phyloP scores from a whole-genome alignment of 2,888 invertebrate genomes.

The Ctenicera cuprea region DNA sequence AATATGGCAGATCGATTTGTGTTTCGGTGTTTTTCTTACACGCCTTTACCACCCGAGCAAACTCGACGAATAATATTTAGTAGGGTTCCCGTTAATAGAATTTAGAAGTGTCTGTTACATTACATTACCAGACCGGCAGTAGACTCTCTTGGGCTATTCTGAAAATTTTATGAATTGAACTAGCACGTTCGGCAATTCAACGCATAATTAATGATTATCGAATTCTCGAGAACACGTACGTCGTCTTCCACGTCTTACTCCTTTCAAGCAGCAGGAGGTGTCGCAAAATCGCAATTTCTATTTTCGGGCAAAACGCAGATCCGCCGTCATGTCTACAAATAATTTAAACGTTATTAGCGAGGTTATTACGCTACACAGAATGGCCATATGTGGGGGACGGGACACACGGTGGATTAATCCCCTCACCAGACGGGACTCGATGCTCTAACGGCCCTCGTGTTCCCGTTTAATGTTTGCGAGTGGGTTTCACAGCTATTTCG shows the following conservation, averaged over 20 bases:
- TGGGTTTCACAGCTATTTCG: constrained; percentile 35
- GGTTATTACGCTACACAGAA: constrained; percentile 2
- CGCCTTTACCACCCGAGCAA: too few relatives aligned
- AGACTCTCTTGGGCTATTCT: constrained; percentile 2
- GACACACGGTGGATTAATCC: constrained; percentile 22
- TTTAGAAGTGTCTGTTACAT: constrained; percentile 20
- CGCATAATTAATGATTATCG: constrained; percentile 13
- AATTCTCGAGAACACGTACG: not conserved
- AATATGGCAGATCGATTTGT: too few relatives aligned
- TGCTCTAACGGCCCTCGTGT: constrained; percentile 9
- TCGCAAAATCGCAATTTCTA: not conserved
- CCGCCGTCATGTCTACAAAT: constrained; percentile 9
- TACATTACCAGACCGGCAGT: not conserved
- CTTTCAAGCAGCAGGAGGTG: not conserved
- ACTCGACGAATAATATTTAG: constrained; percentile 6
- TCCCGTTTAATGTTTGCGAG: constrained; percentile 36
- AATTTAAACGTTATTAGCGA: constrained; percentile 27
- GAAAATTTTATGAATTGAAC: constrained; percentile 19
- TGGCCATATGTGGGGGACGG: constrained; percentile 28
- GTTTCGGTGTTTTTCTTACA: too few relatives aligned
- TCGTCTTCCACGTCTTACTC: not conserved
- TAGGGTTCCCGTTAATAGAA: constrained; percentile 24
- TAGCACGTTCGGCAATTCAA: not conserved
- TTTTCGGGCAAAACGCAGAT: not conserved
- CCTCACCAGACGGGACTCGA: constrained; percentile 13